These are phyloP conservation scores for Leptothorax acervorum DNA, from an alignment of 2,888 invertebrate species.

Conservation along the genomic window DNA sequence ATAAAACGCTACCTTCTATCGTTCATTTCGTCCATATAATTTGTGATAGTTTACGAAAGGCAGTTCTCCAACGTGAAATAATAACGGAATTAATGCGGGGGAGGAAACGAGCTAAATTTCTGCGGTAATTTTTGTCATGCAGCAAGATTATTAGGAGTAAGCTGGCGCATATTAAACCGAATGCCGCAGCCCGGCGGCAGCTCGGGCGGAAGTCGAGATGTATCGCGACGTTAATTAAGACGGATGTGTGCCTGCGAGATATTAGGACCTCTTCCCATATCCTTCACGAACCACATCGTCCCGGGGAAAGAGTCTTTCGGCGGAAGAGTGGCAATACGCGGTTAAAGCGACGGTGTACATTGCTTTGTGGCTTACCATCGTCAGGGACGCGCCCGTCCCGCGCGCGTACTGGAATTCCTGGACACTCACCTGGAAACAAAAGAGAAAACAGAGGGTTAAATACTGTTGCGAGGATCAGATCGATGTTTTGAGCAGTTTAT, in stretches of 20 bases:
- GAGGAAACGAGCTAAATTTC: slow-evolving; percentile 26
- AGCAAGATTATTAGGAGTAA: slow-evolving; percentile 24
- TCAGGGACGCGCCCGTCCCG: slow-evolving; percentile 74
- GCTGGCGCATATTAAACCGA: slow-evolving; percentile 38
- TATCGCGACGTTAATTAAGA: slow-evolving; percentile 78
- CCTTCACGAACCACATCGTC: slow-evolving; percentile 24
- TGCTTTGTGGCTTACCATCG: slow-evolving; percentile 76
- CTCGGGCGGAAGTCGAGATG: slow-evolving; percentile 58
- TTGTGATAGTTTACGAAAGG: background rate
- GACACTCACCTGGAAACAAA: slow-evolving; percentile 81
- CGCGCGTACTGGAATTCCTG: slow-evolving; percentile 76
- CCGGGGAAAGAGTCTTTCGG: slow-evolving; percentile 17
- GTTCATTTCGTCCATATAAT: background rate
- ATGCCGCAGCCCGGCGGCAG: background rate
- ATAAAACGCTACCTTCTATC: background rate
- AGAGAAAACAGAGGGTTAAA: slow-evolving; percentile 31
- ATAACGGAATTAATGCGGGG: slow-evolving; percentile 31
- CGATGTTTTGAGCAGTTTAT: background rate
- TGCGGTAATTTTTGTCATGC: slow-evolving; percentile 25
- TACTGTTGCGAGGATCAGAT: background rate
- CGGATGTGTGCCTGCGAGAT: slow-evolving; percentile 72
- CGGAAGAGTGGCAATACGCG: slow-evolving; percentile 14
- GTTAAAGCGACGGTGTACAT: slow-evolving; percentile 59
- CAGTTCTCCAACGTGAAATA: background rate
- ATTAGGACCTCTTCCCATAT: slow-evolving; percentile 60